Base-by-base conservation (phyloP, 1,140 invertebrate genomes). In the Trissolcus basalis region DNA sequence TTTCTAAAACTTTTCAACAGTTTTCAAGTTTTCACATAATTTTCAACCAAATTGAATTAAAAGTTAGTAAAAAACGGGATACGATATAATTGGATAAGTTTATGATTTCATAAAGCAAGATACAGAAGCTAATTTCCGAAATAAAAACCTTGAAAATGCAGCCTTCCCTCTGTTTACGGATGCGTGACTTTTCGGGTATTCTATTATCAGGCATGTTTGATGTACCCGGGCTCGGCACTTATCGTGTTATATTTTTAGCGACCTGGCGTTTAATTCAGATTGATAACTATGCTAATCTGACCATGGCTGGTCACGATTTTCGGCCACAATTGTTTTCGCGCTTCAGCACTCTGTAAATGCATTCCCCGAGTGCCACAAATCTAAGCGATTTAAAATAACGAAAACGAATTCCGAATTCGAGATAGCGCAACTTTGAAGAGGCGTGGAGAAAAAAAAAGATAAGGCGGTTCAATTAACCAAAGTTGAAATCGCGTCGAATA, bases 201-300 rank as follows among this genome's bases (percentile, higher is more conserved):
- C 65, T 60, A 70, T 65, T 60, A 70, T 69, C 53, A 35, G 59
- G 3, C 43, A 15, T 44, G 12, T 60, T 75, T 60, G 11, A 33
- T 53, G 60, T 63, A 39, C 49, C 7, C 16, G 41, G 33, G 59
- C 47, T 44, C 55, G 27, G 14, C 63, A 51, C 64, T 67, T 61
- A 59, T 54, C 65, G 60, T 70, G 69, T 67, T 74, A 53, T 74
- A 78, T 78, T 78, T 78, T 78, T 78, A 78, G 76, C 60, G 59
- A 64, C 58, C 58, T 43, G 27, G 36, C 61, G 68, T 78, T 76
- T 78, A 74, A 73, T 63, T 69, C 64, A 74, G 70, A 78, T 78
- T 78, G 70, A 74, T 78, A 78, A 78, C 60, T 70, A 78, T 78
- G 76, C 76, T 74, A 78, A 78, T 78, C 60, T 56, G 60, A 51